A percentile compares a stretch with the other conserved stretches of the same genome.
Conservation (phyloP, 2,113 vertebrate species). For the Jacana jacana region DNA sequence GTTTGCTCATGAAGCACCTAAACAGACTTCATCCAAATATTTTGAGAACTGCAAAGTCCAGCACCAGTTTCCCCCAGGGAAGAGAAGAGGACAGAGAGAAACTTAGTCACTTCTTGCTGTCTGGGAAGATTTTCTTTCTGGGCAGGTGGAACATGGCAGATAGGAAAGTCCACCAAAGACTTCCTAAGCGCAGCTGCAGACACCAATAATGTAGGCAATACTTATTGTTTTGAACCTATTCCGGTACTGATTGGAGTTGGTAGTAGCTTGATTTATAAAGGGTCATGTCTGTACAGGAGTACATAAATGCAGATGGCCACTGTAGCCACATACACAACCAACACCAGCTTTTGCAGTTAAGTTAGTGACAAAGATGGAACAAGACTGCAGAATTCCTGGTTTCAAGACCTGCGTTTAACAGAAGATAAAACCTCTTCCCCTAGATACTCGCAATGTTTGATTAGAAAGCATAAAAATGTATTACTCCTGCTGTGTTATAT, state of each 20-base stretch:
- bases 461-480: not conserved
- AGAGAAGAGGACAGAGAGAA: not conserved
- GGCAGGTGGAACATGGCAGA: not conserved
- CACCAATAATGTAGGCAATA: accelerated
- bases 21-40: not conserved
- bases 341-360: not conserved
- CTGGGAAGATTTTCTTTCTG: not conserved
- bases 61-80: not conserved
- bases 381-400: not conserved
- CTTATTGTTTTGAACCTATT: not conserved
- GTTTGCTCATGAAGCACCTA: not conserved
- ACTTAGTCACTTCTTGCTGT: not conserved
- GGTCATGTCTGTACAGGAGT: not conserved
- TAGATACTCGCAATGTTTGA: not conserved
- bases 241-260: not conserved
- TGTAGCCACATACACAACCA: not conserved
- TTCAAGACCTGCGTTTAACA: not conserved
- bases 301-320: not conserved
- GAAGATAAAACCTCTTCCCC: not conserved
- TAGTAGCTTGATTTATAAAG: not conserved
- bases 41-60: not conserved
- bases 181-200: not conserved
- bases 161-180: not conserved
- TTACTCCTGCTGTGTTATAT: not conserved
- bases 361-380: not conserved